Percentiles rank a stretch among this genome's conserved stretches.
Evolutionary conservation across 1,140 invertebrate species (phyloP).

Genomic region (Drosophila persimilis): DNA sequence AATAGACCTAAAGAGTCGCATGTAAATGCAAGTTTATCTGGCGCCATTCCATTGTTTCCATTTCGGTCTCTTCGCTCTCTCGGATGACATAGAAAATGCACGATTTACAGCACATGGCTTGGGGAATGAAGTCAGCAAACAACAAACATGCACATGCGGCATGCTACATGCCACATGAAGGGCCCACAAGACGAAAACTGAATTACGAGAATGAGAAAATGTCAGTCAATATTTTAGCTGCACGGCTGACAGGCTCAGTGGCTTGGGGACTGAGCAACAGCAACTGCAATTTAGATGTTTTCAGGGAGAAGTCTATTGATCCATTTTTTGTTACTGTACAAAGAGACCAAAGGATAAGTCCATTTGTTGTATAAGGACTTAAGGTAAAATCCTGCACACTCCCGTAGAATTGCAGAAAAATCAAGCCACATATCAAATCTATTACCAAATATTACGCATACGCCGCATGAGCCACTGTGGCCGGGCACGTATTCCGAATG

Average conservation of each 20-base stretch:
- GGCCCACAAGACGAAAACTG: constrained; percentile 19
- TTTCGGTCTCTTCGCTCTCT: background rate
- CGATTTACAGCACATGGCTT: constrained; percentile 28
- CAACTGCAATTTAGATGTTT: constrained; percentile 12
- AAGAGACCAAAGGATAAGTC: background rate
- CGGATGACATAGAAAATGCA: constrained; percentile 37
- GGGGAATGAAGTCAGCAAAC: constrained; percentile 40
- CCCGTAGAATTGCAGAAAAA: background rate
- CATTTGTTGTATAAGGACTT: no score
- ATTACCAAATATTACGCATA: constrained; percentile 51
- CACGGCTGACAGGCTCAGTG: background rate
- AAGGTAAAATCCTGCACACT: background rate
- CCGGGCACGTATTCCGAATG: constrained; percentile 56
- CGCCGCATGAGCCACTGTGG: constrained; percentile 38
- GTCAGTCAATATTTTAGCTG: constrained; percentile 38
- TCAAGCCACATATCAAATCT: constrained; percentile 16
- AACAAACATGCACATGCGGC: constrained; percentile 5
- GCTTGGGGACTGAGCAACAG: background rate
- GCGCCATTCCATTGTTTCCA: constrained; percentile 46
- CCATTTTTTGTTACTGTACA: background rate
- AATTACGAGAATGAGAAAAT: constrained; percentile 34
- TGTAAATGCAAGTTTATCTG: constrained; percentile 42
- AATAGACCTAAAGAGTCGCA: constrained; percentile 23
- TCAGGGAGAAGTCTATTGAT: constrained; percentile 17
- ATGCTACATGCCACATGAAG: constrained; percentile 4